These are phyloP conservation scores for Hydrolagus colliei DNA, from an alignment of 2,797 vertebrate species.

Conservation along the genomic window DNA sequence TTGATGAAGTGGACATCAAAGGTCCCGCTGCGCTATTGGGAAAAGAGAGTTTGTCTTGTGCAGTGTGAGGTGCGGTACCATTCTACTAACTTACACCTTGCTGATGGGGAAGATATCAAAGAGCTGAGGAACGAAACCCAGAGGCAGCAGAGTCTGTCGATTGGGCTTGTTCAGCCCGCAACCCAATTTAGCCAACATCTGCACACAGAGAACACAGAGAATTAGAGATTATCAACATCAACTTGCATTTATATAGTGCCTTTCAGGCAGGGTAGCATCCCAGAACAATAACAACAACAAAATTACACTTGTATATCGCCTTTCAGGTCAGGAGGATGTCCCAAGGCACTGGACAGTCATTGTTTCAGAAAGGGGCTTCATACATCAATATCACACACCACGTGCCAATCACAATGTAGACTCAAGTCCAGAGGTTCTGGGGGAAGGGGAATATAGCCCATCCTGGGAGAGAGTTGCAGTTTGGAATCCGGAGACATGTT, in stretches of 20 bases:
- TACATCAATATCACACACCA: constrained; percentile 25
- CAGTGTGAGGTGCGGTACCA: too few species aligned
- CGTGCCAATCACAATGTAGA: not conserved
- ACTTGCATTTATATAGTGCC: too few species aligned
- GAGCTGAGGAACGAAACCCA: constrained; percentile 69
- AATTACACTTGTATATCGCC: too few species aligned
- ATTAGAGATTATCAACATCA: constrained; percentile 15
- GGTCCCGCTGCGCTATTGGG: not conserved
- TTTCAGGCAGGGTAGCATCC: too few species aligned
- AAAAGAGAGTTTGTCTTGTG: not conserved
- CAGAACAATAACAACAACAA: too few species aligned
- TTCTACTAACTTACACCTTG: constrained; percentile 72
- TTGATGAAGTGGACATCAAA: not conserved
- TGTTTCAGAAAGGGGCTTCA: not conserved
- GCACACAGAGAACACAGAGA: constrained; percentile 35
- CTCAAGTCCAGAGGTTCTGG: not conserved
- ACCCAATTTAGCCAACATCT: constrained; percentile 90
- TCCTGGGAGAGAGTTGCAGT: not conserved
- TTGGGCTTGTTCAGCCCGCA: constrained; percentile 95
- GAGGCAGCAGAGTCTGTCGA: constrained; percentile 78
- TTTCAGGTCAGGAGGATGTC: too few species aligned
- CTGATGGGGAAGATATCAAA: constrained; percentile 75
- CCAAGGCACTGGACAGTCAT: too few species aligned
- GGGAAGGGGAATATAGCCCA: not conserved
- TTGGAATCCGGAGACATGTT: not conserved